A percentile compares a stretch with the other conserved stretches of the same genome.
Conservation (phyloP, 2,888 invertebrate species). For the Dasysyrphus albostriatus region DNA sequence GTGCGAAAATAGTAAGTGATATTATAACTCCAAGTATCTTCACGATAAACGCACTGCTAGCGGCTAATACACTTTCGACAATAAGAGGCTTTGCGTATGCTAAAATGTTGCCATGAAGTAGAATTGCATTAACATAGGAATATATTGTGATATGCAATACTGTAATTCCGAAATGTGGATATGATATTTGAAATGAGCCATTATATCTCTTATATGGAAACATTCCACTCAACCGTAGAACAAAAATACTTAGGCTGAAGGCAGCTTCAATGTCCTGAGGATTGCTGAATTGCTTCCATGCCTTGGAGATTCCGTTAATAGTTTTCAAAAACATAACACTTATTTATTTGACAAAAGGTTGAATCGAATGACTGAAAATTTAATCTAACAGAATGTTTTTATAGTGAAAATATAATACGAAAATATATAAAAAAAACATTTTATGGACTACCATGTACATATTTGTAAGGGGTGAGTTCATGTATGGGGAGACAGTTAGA, state of each 20-base stretch:
- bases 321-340: not conserved
- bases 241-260: conserved; percentile 44
- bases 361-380: conserved; percentile 6
- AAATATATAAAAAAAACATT: too few species aligned
- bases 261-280: conserved; percentile 67
- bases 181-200: conserved; percentile 64
- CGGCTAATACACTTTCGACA: conserved; percentile 68
- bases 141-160: conserved; percentile 72
- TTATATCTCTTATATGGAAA: conserved; percentile 74
- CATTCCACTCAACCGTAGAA: conserved; percentile 76
- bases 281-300: conserved; percentile 37
- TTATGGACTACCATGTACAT: too few species aligned
- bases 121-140: conserved; percentile 75
- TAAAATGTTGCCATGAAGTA: conserved; percentile 69
- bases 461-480: too few species aligned
- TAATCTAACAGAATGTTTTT: not conserved
- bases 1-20: conserved; percentile 68
- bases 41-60: conserved; percentile 73
- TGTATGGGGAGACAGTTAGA: too few species aligned
- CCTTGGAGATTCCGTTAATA: not conserved
- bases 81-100: conserved; percentile 77
- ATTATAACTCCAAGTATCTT: conserved; percentile 75
- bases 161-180: conserved; percentile 49
- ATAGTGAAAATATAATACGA: not conserved
- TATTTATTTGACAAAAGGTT: not conserved